phyloP scores from a whole-genome alignment of 92 coral and sea anemone species.

The Porites lobata region DNA sequence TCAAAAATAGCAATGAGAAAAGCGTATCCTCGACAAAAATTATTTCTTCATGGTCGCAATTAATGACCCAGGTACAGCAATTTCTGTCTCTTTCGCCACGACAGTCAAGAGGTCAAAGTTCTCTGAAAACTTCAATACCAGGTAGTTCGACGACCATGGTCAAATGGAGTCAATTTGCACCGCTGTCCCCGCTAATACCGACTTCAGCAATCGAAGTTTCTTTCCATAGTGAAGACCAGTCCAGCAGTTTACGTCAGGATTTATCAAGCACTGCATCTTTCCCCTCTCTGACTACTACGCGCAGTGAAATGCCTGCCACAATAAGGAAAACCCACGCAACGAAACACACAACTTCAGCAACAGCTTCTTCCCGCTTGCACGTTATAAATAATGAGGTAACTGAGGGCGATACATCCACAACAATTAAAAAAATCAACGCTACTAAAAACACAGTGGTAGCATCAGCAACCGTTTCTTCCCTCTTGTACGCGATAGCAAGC shows the following conservation, averaged over 20 bases:
- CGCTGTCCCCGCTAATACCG: neutral
- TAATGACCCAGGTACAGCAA: neutral
- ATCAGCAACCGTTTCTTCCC: neutral
- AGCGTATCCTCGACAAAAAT: neutral
- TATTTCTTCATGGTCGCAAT: neutral
- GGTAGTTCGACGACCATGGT: neutral
- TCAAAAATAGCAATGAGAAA: no score
- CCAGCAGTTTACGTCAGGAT: neutral
- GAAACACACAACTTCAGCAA: no score
- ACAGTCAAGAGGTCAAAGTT: no score
- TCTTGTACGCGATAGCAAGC: neutral
- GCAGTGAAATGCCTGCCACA: neutral
- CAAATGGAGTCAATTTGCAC: no score
- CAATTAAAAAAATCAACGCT: neutral
- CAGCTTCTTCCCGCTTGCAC: no score
- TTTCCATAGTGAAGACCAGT: neutral
- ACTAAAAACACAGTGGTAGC: neutral
- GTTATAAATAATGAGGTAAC: no score
- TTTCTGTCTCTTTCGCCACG: neutral
- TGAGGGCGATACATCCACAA: no score
- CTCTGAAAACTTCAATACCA: no score
- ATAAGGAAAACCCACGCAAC: neutral
- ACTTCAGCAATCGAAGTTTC: neutral
- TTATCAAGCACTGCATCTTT: neutral
- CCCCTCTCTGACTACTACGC: neutral